Base-by-base conservation (phyloP, 2,797 vertebrate genomes). In the Schizothorax lantsangensis region DNA sequence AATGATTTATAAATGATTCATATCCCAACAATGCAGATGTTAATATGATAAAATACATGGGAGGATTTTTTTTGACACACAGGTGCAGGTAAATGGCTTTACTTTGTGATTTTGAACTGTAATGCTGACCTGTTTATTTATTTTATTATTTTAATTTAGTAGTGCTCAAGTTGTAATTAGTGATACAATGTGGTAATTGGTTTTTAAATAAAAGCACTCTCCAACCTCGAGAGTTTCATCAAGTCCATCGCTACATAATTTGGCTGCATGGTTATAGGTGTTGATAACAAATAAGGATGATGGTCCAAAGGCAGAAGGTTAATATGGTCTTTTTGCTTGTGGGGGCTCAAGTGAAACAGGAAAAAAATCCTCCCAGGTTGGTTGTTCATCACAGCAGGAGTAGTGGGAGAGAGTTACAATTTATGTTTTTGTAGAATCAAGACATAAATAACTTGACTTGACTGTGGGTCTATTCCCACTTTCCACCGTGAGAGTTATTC, bases 361-460 rank as follows among this genome's bases (percentile, higher is more conserved):
- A 77, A 83, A 78, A 78, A 33, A 45, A 36, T 80, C 40, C 8
- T 84, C 68, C 84, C 86, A 47, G 40, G 21, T 40, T 57, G 40
- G 75, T 64, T 43, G 45, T 90, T 62, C 23, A 84, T 89, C 78
- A 86, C 30, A 49, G 43, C 9, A 84, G 88, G 19, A 80, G 43
- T 19, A 75, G 68, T 40, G 74, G 69, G 69, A 79, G 45, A 19
- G 36, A 43, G 36, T 15, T 64, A 33, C 21, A 73, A 21, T 47
- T 78, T 86, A 84, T 88, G 38, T 54, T 59, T 73, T 21, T 59
- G 38, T 23, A 80, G 49, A 77, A 57, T 33, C 64, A 81, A 17
- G 33, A 79, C 15, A 52, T 33, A 71, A 33, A 40, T 73, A 15
- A 43, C 38, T 4, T 30, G 52, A 15, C 33, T 79, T 40, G 69